These are phyloP conservation scores for Cybosia mesomella DNA, from an alignment of 2,888 invertebrate genomes.

Conservation along the genomic window DNA sequence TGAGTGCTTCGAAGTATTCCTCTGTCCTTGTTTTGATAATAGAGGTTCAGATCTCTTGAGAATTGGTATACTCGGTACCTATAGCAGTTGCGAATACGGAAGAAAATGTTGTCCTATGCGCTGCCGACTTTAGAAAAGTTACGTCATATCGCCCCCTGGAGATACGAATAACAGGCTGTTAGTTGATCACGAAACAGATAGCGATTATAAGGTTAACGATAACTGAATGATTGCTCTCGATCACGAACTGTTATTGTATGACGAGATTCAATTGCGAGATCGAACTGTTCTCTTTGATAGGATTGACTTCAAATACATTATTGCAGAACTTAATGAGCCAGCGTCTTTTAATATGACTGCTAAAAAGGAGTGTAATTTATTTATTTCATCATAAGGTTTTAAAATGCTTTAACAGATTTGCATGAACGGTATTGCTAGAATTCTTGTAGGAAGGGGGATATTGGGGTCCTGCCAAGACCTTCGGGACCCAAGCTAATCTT, in stretches of 20 bases:
- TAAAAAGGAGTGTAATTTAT: not conserved
- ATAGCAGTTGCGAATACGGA: conserved; percentile 1
- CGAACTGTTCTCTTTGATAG: not conserved
- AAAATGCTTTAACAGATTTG: no score
- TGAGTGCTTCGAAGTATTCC: no score
- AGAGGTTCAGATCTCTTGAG: not conserved
- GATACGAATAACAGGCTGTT: conserved; percentile 68
- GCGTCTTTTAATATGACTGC: not conserved
- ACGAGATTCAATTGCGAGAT: conserved; percentile 20
- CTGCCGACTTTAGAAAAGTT: conserved; percentile 30
- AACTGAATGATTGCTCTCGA: conserved; percentile 49
- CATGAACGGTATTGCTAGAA: no score
- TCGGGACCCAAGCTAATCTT: no score
- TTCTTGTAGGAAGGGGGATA: no score
- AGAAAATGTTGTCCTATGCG: not conserved
- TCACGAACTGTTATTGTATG: conserved; percentile 62
- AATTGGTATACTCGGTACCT: not conserved
- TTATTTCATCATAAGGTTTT: no score
- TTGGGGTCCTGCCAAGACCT: no score
- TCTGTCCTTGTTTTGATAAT: no score
- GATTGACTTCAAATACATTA: not conserved
- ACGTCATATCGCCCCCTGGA: conserved; percentile 58
- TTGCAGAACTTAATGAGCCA: not conserved
- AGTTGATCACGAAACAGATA: conserved; percentile 65
- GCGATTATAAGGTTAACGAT: conserved; percentile 65